Conservation (phyloP, 2,888 invertebrate species). For the Watsonalla cultraria region DNA sequence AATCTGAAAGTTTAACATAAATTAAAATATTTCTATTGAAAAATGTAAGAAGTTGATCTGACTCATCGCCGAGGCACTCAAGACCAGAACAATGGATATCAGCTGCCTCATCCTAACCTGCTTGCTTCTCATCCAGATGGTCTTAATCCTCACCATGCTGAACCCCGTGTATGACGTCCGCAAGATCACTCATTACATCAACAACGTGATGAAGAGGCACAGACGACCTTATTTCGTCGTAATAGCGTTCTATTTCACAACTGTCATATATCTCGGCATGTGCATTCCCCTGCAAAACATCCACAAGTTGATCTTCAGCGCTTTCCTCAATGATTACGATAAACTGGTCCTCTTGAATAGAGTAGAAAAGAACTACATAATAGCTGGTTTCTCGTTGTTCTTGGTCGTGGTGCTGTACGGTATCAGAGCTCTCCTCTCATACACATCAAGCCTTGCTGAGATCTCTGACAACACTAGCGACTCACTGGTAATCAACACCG, state of each 20-base stretch:
- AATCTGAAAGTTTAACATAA: neutral
- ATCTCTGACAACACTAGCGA: slow-evolving; percentile 26
- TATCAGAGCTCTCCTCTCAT: slow-evolving; percentile 40
- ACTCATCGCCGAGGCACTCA: neutral
- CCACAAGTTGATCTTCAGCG: slow-evolving; percentile 34
- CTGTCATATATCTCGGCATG: slow-evolving; percentile 56
- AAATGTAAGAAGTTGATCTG: neutral
- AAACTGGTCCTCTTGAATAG: slow-evolving; percentile 40
- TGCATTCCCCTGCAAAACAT: slow-evolving; percentile 48
- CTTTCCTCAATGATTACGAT: slow-evolving; percentile 33
- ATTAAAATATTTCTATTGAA: neutral
- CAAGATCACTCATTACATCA: slow-evolving; percentile 36
- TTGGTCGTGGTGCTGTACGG: slow-evolving; percentile 54
- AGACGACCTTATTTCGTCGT: slow-evolving; percentile 26
- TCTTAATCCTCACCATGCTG: slow-evolving; percentile 46
- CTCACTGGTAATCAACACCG: slow-evolving; percentile 10
- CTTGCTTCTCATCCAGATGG: slow-evolving; percentile 55
- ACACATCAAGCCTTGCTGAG: slow-evolving; percentile 42
- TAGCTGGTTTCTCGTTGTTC: slow-evolving; percentile 63
- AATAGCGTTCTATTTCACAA: slow-evolving; percentile 36
- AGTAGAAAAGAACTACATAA: slow-evolving; percentile 57
- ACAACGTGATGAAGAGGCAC: slow-evolving; percentile 24
- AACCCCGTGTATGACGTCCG: slow-evolving; percentile 55
- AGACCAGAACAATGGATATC: slow-evolving; percentile 46
- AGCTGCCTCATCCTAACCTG: slow-evolving; percentile 40